Base-by-base conservation (phyloP, 2,113 vertebrate genomes). In the Callospermophilus lateralis region DNA sequence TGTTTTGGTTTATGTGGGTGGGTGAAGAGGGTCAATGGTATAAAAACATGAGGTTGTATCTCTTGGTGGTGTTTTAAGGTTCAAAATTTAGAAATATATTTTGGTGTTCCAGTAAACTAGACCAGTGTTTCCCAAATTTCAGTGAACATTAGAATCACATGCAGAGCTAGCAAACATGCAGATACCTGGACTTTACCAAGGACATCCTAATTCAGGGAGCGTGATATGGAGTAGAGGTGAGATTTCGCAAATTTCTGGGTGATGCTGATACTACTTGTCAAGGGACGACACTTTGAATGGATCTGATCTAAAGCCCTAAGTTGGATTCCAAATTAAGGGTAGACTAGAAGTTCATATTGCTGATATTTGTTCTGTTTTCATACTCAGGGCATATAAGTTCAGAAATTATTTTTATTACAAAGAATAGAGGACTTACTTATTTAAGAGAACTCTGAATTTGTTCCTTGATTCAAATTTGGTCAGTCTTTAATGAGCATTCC, bases 321-420 rank as follows among this genome's bases (percentile, higher is more conserved):
- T 84, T 32, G 10, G 8, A 93, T 94, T 94, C 32, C 34, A 76
- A 94, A 91, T 24, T 37, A 89, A 55, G 32, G 11, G 48, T 68
- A 42, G 6, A 89, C 24, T 70, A 28, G 9, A 63, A 63, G 24
- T 81, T 76, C 30, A 80, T 22, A 85, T 83, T 94, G 58, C 65
- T 95, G 67, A 97, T 93, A 80, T 67, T 58, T 92, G 32, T 92
- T 95, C 30, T 88, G n/a, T 94, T 95, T 93, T 91, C 45, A 78
- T 72, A 84, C 53, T 3, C 39, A 73, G 58, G 6, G 16, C 5
- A 51, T 80, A 10, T n/a, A 89, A 37, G 13, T 84, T 84, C 37
- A 65, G n/a, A 90, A 48, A 28, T 79, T 90, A 90, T 12, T 92
- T 93, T 12, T 92, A 63, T 70, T 76, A 91, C 32, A 92, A 8